Evolutionary conservation across 2,888 invertebrate species (phyloP), one percentile per base, ranked within the genome.

Genomic region (Trypoxylon attenuatum): DNA sequence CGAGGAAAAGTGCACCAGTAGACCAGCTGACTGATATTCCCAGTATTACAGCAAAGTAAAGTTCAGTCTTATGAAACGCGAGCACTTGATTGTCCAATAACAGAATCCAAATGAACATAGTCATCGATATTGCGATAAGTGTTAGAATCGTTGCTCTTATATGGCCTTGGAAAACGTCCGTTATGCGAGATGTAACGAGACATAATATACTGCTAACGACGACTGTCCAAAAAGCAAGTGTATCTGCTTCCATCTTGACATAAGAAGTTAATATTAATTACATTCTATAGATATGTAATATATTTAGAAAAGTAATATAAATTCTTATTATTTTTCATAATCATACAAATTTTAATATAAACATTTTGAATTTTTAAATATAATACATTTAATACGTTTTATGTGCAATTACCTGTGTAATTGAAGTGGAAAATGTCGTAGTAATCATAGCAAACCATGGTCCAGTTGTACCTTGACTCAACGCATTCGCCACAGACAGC

Each of bases 221-320:
- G n/a, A 84, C 73, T n/a, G 84, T 81, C 83, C 82, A 82, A 45
- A 83, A 80, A 39, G 81, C 82, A 19, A 84, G 59, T 21, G 69
- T 79, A 38, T 83, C 82, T 2, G 80, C 80, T 70, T 82, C 82
- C 6, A 64, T 63, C 82, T 82, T 42, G n/a, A 39, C 29, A 55
- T 21, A 47, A 46, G 2, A 3, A 15, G 16, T 33, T 33, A 5
- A 33, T 5, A 33, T n/a, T 10, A 33, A 33, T 33, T 13, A 33
- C 4, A 10, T n/a, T n/a, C n/a, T n/a, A n/a, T n/a, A n/a, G n/a
- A n/a, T n/a, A n/a, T n/a, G n/a, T n/a, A n/a, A n/a, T n/a, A n/a
- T n/a, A n/a, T n/a, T n/a, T n/a, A n/a, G n/a, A n/a, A n/a, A n/a
- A n/a, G n/a, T n/a, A n/a, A n/a, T n/a, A n/a, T n/a, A n/a, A n/a